Conservation (phyloP, 2,113 vertebrate genomes). For the Colossoma macropomum region DNA sequence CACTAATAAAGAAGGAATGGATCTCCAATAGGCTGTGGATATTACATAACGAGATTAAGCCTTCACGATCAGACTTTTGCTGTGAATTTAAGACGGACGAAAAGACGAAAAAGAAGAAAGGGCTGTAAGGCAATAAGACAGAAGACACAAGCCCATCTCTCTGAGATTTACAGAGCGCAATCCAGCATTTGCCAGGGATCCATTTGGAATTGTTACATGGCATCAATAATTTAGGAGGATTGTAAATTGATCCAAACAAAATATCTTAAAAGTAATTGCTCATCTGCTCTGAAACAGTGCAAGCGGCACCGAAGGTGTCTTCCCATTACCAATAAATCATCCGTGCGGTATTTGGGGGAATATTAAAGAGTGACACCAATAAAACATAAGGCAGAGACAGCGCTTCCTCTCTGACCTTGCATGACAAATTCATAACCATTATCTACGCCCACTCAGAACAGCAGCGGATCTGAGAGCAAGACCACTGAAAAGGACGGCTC, state of each 20-base stretch:
- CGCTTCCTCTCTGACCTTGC: slow-evolving; percentile 38
- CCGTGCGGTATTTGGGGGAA: slow-evolving; percentile 37
- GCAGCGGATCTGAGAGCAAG: not conserved
- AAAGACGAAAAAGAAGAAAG: not conserved
- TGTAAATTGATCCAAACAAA: slow-evolving; percentile 43
- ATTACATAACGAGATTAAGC: not conserved
- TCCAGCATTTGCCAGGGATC: not conserved
- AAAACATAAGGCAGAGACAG: slow-evolving; percentile 35
- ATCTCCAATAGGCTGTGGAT: not conserved
- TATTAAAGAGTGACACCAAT: slow-evolving; percentile 59
- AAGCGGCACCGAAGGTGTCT: slow-evolving; percentile 13
- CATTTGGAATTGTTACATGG: slow-evolving; percentile 17
- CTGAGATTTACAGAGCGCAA: not conserved
- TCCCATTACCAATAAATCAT: slow-evolving; percentile 48
- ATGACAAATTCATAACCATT: slow-evolving; percentile 54
- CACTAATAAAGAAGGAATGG: not conserved
- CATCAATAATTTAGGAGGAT: slow-evolving; percentile 29
- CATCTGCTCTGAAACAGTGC: not conserved
- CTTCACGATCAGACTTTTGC: not conserved
- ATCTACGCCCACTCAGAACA: slow-evolving; percentile 25
- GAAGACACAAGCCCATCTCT: not conserved
- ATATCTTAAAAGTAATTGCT: slow-evolving; percentile 43
- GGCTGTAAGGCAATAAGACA: not conserved
- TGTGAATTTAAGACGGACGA: not conserved
- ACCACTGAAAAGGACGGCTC: not conserved